Conservation (phyloP, 2,888 invertebrate genomes). For the Synergus laeviventris region DNA sequence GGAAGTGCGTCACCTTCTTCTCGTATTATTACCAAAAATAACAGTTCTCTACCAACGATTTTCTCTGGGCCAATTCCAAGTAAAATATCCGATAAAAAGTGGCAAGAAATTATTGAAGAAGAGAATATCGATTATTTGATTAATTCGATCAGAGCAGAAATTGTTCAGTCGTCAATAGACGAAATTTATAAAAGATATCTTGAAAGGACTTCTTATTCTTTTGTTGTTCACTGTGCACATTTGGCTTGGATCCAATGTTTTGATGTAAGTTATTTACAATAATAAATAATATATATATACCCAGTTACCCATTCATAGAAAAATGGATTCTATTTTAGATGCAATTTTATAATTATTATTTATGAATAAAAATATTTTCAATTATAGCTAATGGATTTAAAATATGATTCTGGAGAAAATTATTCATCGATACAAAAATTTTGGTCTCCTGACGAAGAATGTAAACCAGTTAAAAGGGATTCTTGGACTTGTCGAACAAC, state of each 20-base stretch:
- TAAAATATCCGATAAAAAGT: background rate
- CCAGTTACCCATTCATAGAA: no score
- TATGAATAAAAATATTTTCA: background rate
- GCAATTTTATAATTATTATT: background rate
- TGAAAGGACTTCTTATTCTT: conserved; percentile 45
- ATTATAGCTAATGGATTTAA: conserved; percentile 48
- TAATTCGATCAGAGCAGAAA: conserved; percentile 76
- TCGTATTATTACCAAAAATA: background rate
- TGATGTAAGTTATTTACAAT: conserved; percentile 41
- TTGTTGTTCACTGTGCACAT: conserved; percentile 49
- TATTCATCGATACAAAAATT: conserved; percentile 34
- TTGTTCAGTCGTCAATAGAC: conserved; percentile 47
- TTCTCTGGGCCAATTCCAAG: background rate
- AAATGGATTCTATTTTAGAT: no score
- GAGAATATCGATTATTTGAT: background rate
- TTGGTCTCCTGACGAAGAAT: conserved; percentile 45
- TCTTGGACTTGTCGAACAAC: conserved; percentile 47
- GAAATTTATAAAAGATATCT: conserved; percentile 42
- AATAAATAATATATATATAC: no score
- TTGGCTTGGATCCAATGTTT: conserved; percentile 51
- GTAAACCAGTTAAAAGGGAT: conserved; percentile 38
- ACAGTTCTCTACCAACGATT: background rate
- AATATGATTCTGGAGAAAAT: conserved; percentile 43
- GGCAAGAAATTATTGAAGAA: background rate
- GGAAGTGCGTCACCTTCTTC: background rate